A percentile compares a stretch with the other conserved stretches of the same genome.
Conservation (phyloP, 1,140 invertebrate species). For the Drosophila nannoptera region DNA sequence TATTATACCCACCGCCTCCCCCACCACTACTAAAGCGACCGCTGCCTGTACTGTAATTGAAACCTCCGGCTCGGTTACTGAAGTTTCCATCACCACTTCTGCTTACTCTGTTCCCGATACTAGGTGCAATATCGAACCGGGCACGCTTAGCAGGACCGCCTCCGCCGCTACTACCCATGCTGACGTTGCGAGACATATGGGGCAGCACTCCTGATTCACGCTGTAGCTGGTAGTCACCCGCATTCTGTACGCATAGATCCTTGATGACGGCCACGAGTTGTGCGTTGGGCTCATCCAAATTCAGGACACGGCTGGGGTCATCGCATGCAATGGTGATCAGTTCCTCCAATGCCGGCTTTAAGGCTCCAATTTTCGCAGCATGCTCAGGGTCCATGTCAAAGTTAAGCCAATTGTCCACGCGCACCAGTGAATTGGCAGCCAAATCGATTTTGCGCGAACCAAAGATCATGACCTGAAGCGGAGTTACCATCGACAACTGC, state of each 20-base stretch:
- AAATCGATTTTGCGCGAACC: constrained; percentile 92
- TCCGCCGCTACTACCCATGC: constrained; percentile 5
- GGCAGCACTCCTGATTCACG: constrained; percentile 79
- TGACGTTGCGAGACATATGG: constrained; percentile 68
- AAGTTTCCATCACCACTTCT: constrained; percentile 13
- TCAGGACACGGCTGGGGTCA: constrained; percentile 86
- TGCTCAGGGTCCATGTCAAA: constrained; percentile 88
- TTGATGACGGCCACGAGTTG: constrained; percentile 84
- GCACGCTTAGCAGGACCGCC: constrained; percentile 45
- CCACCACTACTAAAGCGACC: constrained; percentile 11
- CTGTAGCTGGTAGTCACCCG: constrained; percentile 85
- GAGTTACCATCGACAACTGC: constrained; percentile 97
- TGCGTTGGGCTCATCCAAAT: constrained; percentile 81
- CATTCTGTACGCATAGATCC: constrained; percentile 85
- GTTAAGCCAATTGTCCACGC: constrained; percentile 95
- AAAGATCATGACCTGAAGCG: constrained; percentile 95
- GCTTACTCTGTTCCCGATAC: constrained; percentile 15
- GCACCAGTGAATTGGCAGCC: constrained; percentile 85
- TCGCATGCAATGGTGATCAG: constrained; percentile 88
- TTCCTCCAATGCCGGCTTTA: constrained; percentile 92
- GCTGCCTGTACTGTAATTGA: background rate
- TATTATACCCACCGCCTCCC: background rate
- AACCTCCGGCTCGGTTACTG: background rate
- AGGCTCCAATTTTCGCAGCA: constrained; percentile 90
- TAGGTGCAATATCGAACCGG: constrained; percentile 37